Percentiles rank a stretch among this genome's conserved stretches.
phyloP scores from a whole-genome alignment of 2,888 invertebrate genomes.

The Heteromyza rotundicornis region DNA sequence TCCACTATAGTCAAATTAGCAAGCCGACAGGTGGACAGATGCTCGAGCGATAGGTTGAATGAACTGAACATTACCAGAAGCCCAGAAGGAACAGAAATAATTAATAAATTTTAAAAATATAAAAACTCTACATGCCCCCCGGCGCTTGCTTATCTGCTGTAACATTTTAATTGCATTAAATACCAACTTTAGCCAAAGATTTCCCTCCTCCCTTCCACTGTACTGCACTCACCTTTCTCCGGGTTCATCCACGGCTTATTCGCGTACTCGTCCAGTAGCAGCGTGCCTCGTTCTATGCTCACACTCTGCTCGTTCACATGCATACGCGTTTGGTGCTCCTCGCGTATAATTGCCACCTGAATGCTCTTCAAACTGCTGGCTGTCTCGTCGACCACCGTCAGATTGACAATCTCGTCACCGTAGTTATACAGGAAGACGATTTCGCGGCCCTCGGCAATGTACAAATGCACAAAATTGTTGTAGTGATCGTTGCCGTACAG shows the following conservation, averaged over 20 bases:
- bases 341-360: constrained; percentile 84
- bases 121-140: too few relatives aligned
- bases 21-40: too few relatives aligned
- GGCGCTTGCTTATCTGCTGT: too few relatives aligned
- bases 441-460: constrained; percentile 78
- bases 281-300: constrained; percentile 73
- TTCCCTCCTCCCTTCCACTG: too few relatives aligned
- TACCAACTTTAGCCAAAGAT: neutral
- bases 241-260: constrained; percentile 88
- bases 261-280: constrained; percentile 76
- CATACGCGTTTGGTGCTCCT: constrained; percentile 74
- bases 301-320: constrained; percentile 81
- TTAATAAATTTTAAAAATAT: too few relatives aligned
- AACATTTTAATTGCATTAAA: too few relatives aligned
- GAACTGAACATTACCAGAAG: too few relatives aligned
- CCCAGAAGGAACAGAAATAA: too few relatives aligned
- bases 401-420: constrained; percentile 78
- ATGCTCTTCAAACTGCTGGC: constrained; percentile 83
- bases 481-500: constrained; percentile 91
- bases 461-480: constrained; percentile 91
- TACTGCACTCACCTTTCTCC: constrained; percentile 72
- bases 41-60: too few relatives aligned
- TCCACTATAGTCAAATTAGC: too few relatives aligned
- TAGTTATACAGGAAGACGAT: constrained; percentile 86
- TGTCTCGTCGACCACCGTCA: constrained; percentile 76